phyloP scores from a whole-genome alignment of 1,140 invertebrate species.

The Drosophila kohkoa region DNA sequence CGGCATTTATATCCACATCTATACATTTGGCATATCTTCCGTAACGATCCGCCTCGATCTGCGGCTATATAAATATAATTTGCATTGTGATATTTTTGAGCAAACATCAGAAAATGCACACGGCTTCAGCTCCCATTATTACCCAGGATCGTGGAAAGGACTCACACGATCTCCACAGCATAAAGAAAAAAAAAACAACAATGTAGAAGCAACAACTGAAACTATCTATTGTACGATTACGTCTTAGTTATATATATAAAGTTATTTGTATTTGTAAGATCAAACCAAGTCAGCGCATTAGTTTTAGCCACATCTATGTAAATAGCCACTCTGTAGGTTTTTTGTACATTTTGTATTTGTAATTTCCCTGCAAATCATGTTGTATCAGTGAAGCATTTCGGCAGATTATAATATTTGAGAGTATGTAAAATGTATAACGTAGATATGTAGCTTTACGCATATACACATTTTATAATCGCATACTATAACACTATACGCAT shows the following conservation, averaged over 20 bases:
- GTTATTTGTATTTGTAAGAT: constrained; percentile 43
- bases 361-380: constrained; percentile 40
- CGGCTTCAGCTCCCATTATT: background rate
- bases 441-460: constrained; percentile 39
- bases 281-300: constrained; percentile 36
- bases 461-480: background rate
- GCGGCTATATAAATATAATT: constrained; percentile 39
- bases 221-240: constrained; percentile 26
- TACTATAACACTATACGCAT: constrained; percentile 17
- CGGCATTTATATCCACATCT: constrained; percentile 2
- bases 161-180: constrained; percentile 32
- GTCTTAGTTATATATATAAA: constrained; percentile 37
- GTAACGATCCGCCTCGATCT: constrained; percentile 18
- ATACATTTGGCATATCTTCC: constrained; percentile 65
- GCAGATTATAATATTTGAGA: constrained; percentile 27
- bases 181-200: too few species aligned
- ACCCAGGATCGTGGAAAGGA: constrained; percentile 27
- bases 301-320: constrained; percentile 44
- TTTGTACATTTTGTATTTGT: constrained; percentile 70
- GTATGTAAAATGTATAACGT: constrained; percentile 49
- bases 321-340: constrained; percentile 44
- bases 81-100: constrained; percentile 75
- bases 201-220: constrained; percentile 10
- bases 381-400: constrained; percentile 76
- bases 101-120: constrained; percentile 73